Conservation (phyloP, 2,888 invertebrate species). For the Drosophila fungiperda region DNA sequence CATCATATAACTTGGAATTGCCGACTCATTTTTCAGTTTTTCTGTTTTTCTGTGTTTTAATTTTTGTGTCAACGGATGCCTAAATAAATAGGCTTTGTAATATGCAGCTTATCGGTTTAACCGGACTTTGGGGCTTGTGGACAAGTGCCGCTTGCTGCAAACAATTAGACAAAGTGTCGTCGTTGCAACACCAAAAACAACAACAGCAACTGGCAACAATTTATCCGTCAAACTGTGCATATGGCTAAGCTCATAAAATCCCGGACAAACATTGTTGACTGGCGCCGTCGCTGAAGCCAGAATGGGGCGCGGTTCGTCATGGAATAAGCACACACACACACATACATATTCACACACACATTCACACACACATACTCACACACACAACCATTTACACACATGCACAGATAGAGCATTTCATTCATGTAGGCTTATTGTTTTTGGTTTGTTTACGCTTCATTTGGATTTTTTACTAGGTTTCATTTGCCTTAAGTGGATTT, state of each 20-base stretch:
- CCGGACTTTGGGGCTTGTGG: constrained; percentile 22
- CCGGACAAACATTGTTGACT: constrained; percentile 58
- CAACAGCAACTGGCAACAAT: constrained; percentile 20
- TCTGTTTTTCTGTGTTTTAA: not conserved
- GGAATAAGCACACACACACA: constrained; percentile 18
- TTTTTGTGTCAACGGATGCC: not conserved
- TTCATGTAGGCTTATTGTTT: constrained; percentile 54
- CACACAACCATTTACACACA: not conserved
- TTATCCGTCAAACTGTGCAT: constrained; percentile 47
- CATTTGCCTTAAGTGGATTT: constrained; percentile 45
- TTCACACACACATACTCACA: constrained; percentile 26
- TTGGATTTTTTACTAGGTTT: constrained; percentile 55
- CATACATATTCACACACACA: constrained; percentile 12
- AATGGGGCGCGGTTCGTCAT: constrained; percentile 55
- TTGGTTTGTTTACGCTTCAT: constrained; percentile 73
- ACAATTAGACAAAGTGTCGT: constrained; percentile 76
- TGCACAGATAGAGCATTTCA: constrained; percentile 52
- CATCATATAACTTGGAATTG: constrained; percentile 28
- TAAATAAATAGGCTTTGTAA: constrained; percentile 34
- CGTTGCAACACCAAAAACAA: constrained; percentile 31
- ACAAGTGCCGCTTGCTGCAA: constrained; percentile 63
- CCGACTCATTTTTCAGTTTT: not conserved
- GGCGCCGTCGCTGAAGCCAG: constrained; percentile 57
- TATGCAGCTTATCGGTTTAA: constrained; percentile 45
- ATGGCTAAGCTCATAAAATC: constrained; percentile 60